A percentile compares a stretch with the other conserved stretches of the same genome.
Evolutionary conservation across 2,888 invertebrate species (phyloP).

Genomic region (Drosophila mercatorum): DNA sequence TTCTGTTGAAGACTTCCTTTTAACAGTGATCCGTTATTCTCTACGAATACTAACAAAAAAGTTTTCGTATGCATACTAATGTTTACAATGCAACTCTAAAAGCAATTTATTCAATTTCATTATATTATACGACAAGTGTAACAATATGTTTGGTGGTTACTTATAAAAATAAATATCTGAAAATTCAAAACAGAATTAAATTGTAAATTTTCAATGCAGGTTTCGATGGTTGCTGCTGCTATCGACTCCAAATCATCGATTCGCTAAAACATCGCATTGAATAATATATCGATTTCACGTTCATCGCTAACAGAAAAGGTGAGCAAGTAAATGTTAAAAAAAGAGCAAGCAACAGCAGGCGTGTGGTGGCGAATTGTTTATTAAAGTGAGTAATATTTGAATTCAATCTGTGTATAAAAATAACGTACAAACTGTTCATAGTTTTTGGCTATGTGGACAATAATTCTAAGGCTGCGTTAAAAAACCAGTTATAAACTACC

Average conservation of each 20-base stretch:
- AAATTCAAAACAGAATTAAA: background rate
- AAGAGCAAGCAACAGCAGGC: slow-evolving; percentile 34
- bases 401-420: slow-evolving; percentile 23
- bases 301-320: slow-evolving; percentile 27
- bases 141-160: too few relatives aligned
- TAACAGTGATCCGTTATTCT: background rate
- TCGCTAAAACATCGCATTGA: background rate
- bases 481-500: slow-evolving; percentile 43
- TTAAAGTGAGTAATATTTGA: slow-evolving; percentile 49
- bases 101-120: background rate
- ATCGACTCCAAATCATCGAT: slow-evolving; percentile 15
- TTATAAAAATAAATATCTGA: too few relatives aligned
- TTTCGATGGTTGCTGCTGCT: background rate
- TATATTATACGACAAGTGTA: too few relatives aligned
- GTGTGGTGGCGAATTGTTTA: slow-evolving; percentile 44
- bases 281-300: slow-evolving; percentile 10
- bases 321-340: slow-evolving; percentile 36
- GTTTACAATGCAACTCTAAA: background rate
- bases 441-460: slow-evolving; percentile 3
- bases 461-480: slow-evolving; percentile 9
- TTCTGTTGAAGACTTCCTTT: background rate
- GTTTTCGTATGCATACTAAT: background rate
- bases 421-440: slow-evolving; percentile 8
- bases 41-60: background rate
- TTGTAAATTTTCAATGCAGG: background rate